These are phyloP conservation scores for Diplogasteroides magnus DNA, from an alignment of 1,140 invertebrate genomes.

Conservation along the genomic window DNA sequence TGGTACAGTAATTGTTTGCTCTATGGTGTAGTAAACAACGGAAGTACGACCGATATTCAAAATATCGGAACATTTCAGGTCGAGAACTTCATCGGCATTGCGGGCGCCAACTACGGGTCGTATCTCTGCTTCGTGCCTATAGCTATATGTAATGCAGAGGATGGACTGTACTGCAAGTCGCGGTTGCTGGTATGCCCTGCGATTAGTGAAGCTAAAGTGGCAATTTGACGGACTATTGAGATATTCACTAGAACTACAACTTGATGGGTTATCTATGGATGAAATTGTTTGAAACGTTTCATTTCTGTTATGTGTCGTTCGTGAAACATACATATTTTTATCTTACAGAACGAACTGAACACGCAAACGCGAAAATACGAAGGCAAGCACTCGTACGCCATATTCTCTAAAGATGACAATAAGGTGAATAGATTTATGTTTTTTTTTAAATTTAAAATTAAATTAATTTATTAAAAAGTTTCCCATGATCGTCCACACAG, in stretches of 20 bases:
- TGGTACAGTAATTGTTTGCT: no score
- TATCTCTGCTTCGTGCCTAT: background rate
- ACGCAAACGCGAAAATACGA: background rate
- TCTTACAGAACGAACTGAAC: background rate
- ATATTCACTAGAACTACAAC: no score
- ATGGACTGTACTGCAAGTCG: background rate
- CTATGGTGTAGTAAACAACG: no score
- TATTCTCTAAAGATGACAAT: background rate
- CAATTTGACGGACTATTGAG: no score
- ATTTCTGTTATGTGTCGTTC: background rate
- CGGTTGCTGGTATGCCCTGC: background rate
- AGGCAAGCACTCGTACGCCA: background rate
- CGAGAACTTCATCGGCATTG: background rate
- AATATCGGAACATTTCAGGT: background rate
- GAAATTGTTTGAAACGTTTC: background rate
- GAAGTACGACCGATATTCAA: no score
- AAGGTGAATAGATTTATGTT: background rate
- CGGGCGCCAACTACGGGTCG: background rate
- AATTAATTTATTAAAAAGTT: no score
- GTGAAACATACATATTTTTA: background rate
- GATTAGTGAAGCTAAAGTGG: no score
- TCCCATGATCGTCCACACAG: no score
- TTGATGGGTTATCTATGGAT: background rate
- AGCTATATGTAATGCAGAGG: background rate
- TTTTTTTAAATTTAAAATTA: background rate